These are phyloP conservation scores for Diploptera punctata DNA, from an alignment of 2,888 invertebrate genomes.

Conservation along the genomic window DNA sequence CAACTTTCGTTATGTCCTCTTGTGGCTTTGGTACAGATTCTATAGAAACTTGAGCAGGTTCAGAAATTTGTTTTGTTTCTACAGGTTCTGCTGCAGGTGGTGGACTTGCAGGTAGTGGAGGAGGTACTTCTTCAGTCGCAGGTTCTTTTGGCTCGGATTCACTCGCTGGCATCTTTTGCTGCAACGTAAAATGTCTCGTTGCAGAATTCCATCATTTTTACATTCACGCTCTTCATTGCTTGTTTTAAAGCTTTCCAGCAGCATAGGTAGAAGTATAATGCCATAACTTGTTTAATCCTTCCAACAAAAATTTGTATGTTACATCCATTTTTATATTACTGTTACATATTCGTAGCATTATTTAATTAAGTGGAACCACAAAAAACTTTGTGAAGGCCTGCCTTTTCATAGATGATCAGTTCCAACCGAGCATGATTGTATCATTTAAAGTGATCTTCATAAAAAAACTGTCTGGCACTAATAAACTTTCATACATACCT, in stretches of 20 bases:
- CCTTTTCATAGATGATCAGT: too few species aligned
- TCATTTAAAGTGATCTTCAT: too few species aligned
- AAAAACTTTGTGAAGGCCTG: too few species aligned
- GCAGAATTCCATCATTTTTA: neutral
- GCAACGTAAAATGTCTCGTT: neutral
- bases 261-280: neutral
- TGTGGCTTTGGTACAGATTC: too few species aligned
- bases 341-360: too few species aligned
- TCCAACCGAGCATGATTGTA: too few species aligned
- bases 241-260: neutral
- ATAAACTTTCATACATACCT: too few species aligned
- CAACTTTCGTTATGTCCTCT: neutral
- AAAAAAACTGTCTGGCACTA: too few species aligned
- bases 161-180: conserved; percentile 14
- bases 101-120: conserved; percentile 39
- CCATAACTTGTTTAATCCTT: neutral
- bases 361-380: too few species aligned
- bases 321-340: too few species aligned
- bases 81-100: conserved; percentile 25
- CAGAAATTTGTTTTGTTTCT: neutral
- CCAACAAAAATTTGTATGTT: too few species aligned
- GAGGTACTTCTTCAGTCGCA: conserved; percentile 31
- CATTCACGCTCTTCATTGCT: neutral
- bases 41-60: too few species aligned
- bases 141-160: conserved; percentile 1